A percentile compares a stretch with the other conserved stretches of the same genome.
phyloP scores from a whole-genome alignment of 92 coral and sea anemone genomes.

The Blastomussa wellsi region DNA sequence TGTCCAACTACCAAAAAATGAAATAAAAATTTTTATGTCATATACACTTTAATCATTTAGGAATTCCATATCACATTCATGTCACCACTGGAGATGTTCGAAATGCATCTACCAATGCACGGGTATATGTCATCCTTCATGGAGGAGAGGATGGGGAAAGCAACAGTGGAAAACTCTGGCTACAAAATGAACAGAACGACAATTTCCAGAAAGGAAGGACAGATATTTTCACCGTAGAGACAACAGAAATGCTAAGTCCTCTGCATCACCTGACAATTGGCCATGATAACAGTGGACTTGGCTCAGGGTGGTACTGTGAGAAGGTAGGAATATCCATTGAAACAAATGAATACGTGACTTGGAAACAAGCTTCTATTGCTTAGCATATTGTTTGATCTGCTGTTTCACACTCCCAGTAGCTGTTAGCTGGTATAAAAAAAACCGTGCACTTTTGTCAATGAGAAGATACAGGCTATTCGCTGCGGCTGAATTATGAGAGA shows the following conservation, averaged over 20 bases:
- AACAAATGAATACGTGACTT: too few relatives aligned
- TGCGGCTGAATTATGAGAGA: too few relatives aligned
- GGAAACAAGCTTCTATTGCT: too few relatives aligned
- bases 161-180: constrained; percentile 94
- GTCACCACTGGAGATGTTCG: constrained; percentile 94
- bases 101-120: constrained; percentile 84
- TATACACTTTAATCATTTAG: constrained; percentile 54
- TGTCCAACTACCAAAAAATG: too few relatives aligned
- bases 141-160: constrained; percentile 92
- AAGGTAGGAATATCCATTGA: constrained; percentile 47
- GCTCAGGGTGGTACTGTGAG: constrained; percentile 93
- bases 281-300: constrained; percentile 94
- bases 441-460: too few relatives aligned
- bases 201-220: constrained; percentile 90
- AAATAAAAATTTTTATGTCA: too few relatives aligned
- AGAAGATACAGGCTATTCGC: too few relatives aligned
- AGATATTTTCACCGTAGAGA: constrained; percentile 86
- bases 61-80: constrained; percentile 83
- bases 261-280: constrained; percentile 95
- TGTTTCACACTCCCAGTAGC: too few relatives aligned
- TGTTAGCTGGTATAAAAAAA: too few relatives aligned
- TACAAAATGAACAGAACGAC: constrained; percentile 77
- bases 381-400: too few relatives aligned
- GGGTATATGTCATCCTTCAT: constrained; percentile 83
- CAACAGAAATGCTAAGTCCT: constrained; percentile 85